Percentiles rank a stretch among this genome's conserved stretches.
Evolutionary conservation across 2,888 invertebrate genomes (phyloP).

Genomic region (Euplagia quadripunctaria): DNA sequence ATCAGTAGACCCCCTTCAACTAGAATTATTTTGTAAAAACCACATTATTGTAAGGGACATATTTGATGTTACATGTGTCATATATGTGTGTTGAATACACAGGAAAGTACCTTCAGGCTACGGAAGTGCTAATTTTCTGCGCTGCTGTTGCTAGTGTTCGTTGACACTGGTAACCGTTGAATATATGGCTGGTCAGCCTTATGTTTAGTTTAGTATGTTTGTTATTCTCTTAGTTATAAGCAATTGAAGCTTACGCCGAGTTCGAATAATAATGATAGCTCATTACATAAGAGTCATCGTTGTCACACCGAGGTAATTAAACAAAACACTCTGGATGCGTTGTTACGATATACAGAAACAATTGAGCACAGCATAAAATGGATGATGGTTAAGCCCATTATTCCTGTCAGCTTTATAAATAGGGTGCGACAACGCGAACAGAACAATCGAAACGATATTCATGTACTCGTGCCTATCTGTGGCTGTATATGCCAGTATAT

Average conservation of each 20-base stretch:
- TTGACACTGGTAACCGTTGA: background rate
- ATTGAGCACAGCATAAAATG: slow-evolving; percentile 54
- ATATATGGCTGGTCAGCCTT: background rate
- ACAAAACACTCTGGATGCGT: slow-evolving; percentile 18
- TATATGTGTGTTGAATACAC: too few species aligned
- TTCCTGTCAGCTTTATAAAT: slow-evolving; percentile 61
- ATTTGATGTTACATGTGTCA: background rate
- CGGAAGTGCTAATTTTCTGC: too few species aligned
- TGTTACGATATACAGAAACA: slow-evolving; percentile 45
- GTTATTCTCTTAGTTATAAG: background rate
- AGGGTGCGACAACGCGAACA: slow-evolving; percentile 56
- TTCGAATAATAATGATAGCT: too few species aligned
- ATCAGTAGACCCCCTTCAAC: background rate
- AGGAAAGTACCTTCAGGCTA: too few species aligned
- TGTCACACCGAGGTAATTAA: background rate
- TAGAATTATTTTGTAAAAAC: background rate
- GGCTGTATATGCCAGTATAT: slow-evolving; percentile 32
- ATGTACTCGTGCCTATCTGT: background rate
- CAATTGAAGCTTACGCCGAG: too few species aligned
- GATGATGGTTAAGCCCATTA: slow-evolving; percentile 61
- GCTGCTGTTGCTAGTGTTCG: background rate
- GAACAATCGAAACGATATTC: slow-evolving; percentile 42
- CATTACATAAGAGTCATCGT: background rate
- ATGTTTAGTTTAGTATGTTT: too few species aligned
- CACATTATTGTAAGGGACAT: background rate